Conservation (phyloP, 92 coral and sea anemone genomes). For the Anthopleura xanthogrammica region DNA sequence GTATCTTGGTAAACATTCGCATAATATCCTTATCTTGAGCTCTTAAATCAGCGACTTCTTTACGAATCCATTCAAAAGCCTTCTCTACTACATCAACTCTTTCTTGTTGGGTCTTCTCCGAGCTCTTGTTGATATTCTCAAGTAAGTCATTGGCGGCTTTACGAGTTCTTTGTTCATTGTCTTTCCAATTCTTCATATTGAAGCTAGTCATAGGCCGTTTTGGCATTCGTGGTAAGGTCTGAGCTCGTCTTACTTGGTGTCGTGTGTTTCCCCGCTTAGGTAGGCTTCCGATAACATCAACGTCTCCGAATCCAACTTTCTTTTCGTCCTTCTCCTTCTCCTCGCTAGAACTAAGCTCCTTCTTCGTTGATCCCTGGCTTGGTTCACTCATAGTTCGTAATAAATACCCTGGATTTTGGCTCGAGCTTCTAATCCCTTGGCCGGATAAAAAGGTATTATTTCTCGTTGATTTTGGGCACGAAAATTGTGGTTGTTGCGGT, state of each 20-base stretch:
- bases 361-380: constrained; percentile 8
- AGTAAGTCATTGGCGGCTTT: constrained; percentile 61
- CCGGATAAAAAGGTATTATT: background rate
- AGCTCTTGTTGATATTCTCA: constrained; percentile 48
- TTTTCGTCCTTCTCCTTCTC: constrained; percentile 28
- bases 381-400: constrained; percentile 33
- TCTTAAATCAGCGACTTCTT: constrained; percentile 75
- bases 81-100: constrained; percentile 67
- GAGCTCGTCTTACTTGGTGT: constrained; percentile 19
- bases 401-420: constrained; percentile 24
- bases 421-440: background rate
- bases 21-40: constrained; percentile 89
- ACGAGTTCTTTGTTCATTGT: constrained; percentile 33
- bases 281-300: constrained; percentile 8
- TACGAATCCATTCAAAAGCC: constrained; percentile 81
- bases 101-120: constrained; percentile 64
- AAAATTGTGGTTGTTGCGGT: constrained; percentile 28
- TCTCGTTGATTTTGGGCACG: background rate
- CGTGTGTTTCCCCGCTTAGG: background rate
- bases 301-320: constrained; percentile 12
- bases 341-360: constrained; percentile 23
- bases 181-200: constrained; percentile 29
- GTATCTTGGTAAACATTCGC: constrained; percentile 81
- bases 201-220: constrained; percentile 27
- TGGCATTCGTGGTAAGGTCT: constrained; percentile 41